Percentiles rank a stretch among this genome's conserved stretches.
phyloP scores from a whole-genome alignment of 1,140 invertebrate species.

The Drosophila baimaii region DNA sequence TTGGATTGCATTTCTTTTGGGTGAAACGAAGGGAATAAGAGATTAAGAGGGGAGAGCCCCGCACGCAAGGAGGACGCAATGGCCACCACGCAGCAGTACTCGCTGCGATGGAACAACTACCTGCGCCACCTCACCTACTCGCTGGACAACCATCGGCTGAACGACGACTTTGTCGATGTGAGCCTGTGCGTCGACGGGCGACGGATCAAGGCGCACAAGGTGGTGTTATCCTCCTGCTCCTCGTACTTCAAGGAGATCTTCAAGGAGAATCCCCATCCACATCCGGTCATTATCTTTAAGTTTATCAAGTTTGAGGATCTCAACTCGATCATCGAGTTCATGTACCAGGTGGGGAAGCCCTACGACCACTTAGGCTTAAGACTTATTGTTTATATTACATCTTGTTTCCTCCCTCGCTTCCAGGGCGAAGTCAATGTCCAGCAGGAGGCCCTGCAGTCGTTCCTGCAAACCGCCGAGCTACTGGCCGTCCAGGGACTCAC shows the following conservation, averaged over 20 bases:
- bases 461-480: conserved; percentile 94
- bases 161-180: conserved; percentile 93
- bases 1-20: conserved; percentile 26
- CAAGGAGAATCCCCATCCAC: conserved; percentile 93
- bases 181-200: conserved; percentile 93
- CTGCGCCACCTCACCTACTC: conserved; percentile 90
- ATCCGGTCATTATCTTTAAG: conserved; percentile 93
- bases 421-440: conserved; percentile 95
- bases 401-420: background rate
- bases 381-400: background rate
- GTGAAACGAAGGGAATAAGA: background rate
- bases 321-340: conserved; percentile 92
- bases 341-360: conserved; percentile 87
- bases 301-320: conserved; percentile 93
- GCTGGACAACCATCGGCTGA: conserved; percentile 90
- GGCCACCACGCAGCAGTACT: conserved; percentile 87
- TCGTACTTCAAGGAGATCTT: conserved; percentile 93
- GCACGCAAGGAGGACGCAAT: conserved; percentile 43
- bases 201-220: conserved; percentile 92
- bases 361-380: background rate
- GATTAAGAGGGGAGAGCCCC: background rate
- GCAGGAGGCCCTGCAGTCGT: conserved; percentile 93
- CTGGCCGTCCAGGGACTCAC: conserved; percentile 95
- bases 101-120: conserved; percentile 91
- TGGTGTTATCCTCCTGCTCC: conserved; percentile 93